phyloP scores from a whole-genome alignment of 2,888 invertebrate species.

The Hydriomena furcata region DNA sequence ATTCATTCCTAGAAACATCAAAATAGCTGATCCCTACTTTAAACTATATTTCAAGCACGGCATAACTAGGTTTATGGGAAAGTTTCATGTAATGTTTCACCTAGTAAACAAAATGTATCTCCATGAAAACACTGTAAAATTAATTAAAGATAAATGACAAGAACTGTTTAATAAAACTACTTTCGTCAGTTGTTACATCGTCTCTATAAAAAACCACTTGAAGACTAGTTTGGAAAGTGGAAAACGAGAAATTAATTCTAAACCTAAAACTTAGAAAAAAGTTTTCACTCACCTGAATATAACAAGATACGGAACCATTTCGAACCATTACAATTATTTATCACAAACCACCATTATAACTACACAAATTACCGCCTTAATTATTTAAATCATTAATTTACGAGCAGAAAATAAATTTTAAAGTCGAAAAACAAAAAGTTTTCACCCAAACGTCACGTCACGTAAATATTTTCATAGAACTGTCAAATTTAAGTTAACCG shows the following conservation, averaged over 20 bases:
- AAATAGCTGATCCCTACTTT: no score
- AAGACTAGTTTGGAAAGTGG: background rate
- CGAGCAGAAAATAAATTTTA: constrained; percentile 9
- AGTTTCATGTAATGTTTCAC: no score
- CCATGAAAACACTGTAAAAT: no score
- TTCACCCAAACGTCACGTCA: constrained; percentile 51
- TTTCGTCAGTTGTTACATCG: no score
- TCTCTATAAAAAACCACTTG: no score
- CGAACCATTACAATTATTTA: constrained; percentile 1
- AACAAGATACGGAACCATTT: background rate
- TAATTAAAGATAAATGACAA: no score
- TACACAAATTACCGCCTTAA: constrained; percentile 1
- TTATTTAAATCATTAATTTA: background rate
- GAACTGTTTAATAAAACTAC: no score
- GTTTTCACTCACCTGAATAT: constrained; percentile 18
- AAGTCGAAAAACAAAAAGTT: constrained; percentile 26
- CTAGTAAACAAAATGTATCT: no score
- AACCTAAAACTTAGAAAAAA: constrained; percentile 4
- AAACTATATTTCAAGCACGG: no score
- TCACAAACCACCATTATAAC: constrained; percentile 11
- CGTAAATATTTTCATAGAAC: constrained; percentile 69
- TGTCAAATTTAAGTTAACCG: constrained; percentile 69
- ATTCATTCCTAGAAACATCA: no score
- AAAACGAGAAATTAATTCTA: background rate
- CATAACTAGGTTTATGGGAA: no score